phyloP scores from a whole-genome alignment of 2,113 vertebrate species.

The Coregonus clupeaformis region DNA sequence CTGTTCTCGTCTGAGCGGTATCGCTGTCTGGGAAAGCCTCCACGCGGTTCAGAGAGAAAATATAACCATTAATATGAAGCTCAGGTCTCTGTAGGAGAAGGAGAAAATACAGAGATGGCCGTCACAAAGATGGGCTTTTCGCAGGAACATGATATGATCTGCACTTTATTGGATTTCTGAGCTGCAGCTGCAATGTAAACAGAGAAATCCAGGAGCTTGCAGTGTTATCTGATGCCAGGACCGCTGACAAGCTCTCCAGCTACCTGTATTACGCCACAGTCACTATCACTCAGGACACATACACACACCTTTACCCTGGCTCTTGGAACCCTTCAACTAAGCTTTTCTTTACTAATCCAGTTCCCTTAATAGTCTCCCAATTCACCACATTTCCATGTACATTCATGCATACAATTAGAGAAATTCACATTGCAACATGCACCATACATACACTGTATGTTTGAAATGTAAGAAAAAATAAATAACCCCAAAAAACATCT shows the following conservation, averaged over 20 bases:
- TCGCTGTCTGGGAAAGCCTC: slow-evolving; percentile 38
- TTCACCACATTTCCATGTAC: too few relatives aligned
- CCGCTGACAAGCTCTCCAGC: slow-evolving; percentile 10
- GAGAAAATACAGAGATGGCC: slow-evolving; percentile 14
- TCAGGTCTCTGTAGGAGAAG: slow-evolving; percentile 5
- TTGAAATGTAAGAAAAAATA: too few relatives aligned
- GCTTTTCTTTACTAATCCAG: too few relatives aligned
- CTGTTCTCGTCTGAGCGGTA: slow-evolving; percentile 45
- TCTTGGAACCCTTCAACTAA: too few relatives aligned
- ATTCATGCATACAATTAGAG: too few relatives aligned
- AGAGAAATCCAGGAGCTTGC: slow-evolving; percentile 16
- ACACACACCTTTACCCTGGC: neutral
- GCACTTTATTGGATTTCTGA: slow-evolving; percentile 46
- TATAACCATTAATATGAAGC: slow-evolving; percentile 33
- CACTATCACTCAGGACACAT: neutral
- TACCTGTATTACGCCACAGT: neutral
- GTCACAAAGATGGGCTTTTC: slow-evolving; percentile 23
- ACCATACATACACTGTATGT: too few relatives aligned
- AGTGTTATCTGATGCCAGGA: slow-evolving; percentile 18
- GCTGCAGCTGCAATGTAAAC: slow-evolving; percentile 30
- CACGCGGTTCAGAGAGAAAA: slow-evolving; percentile 25
- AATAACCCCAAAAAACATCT: too few relatives aligned
- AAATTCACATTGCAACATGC: too few relatives aligned
- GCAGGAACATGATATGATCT: slow-evolving; percentile 32
- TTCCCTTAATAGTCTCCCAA: too few relatives aligned